phyloP scores from a whole-genome alignment of 2,113 vertebrate genomes.

The Anhinga rufa region DNA sequence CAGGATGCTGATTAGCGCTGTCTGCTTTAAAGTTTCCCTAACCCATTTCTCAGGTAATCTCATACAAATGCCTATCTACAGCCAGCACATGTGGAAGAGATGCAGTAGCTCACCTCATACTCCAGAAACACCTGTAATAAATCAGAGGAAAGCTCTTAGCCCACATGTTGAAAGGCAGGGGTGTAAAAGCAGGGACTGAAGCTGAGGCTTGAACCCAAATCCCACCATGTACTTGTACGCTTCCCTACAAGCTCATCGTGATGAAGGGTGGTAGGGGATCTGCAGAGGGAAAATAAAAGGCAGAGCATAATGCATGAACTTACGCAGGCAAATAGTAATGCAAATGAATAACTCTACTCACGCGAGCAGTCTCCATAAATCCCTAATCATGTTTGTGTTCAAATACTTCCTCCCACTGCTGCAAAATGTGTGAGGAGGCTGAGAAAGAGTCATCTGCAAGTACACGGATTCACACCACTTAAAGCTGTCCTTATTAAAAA shows the following conservation, averaged over 20 bases:
- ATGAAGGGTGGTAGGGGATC: background rate
- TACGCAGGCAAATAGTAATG: background rate
- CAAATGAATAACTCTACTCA: background rate
- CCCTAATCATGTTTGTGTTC: slow-evolving; percentile 11
- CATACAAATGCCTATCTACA: background rate
- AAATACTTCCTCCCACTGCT: slow-evolving; percentile 48
- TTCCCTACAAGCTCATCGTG: rapidly evolving
- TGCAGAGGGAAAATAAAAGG: background rate
- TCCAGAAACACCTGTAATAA: background rate
- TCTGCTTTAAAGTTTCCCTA: background rate
- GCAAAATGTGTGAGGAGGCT: slow-evolving; percentile 19
- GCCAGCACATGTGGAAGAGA: background rate
- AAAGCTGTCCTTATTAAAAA: background rate
- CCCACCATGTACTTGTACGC: background rate
- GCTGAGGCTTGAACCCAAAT: background rate
- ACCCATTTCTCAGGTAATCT: slow-evolving; percentile 27
- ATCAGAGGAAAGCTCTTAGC: slow-evolving; percentile 10
- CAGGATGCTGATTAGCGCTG: background rate
- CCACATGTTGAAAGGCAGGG: background rate
- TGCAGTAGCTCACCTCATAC: background rate
- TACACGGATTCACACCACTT: background rate
- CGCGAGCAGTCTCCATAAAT: background rate
- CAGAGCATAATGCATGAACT: background rate
- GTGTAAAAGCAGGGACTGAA: background rate
- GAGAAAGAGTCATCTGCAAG: slow-evolving; percentile 3